Evolutionary conservation across 2,888 invertebrate genomes (phyloP), one percentile per base, ranked within the genome.

Genomic region (Lasioglossum malachurum): DNA sequence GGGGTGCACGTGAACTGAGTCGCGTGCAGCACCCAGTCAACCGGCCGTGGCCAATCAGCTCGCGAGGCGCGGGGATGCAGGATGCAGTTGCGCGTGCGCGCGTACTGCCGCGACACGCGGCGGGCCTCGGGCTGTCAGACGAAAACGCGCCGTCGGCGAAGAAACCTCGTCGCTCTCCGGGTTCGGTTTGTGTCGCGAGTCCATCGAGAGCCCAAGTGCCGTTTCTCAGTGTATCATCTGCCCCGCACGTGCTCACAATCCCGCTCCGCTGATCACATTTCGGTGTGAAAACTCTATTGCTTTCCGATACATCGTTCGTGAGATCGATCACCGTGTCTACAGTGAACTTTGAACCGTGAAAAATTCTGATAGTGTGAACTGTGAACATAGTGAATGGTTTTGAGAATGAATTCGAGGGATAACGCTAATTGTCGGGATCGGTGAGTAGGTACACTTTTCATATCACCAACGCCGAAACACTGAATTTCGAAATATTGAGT

Each of bases 111-210:
- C 44, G 87, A 76, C 88, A 85, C 85, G 87, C 82, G 85, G 80
- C 84, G 75, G 41, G 81, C 82, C 69, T n/a, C 74, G 23, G 80
- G 12, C 74, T 87, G 85, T 88, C 88, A 87, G 83, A 87, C 78
- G 86, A 85, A 86, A 83, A 80, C 86, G 83, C 80, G 84, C 86
- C 74, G 80, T 64, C 71, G 86, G 60, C 82, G 60, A 80, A 83
- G 57, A 69, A 87, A 78, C 84, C 76, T 85, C 87, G 77, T 46
- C 60, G 69, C 77, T 60, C 74, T 75, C 60, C 44, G 46, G 64
- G 57, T 67, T 67, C 67, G 57, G 23, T 38, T 49, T 75, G 80
- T 44, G 80, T 67, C 69, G 72, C 71, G 83, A n/a, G 67, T 83
- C 81, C 73, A 71, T 86, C 82, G 78, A 81, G 76, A 76, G 76